phyloP scores from a whole-genome alignment of 1,140 invertebrate genomes.

The Mesaphorura yosii region DNA sequence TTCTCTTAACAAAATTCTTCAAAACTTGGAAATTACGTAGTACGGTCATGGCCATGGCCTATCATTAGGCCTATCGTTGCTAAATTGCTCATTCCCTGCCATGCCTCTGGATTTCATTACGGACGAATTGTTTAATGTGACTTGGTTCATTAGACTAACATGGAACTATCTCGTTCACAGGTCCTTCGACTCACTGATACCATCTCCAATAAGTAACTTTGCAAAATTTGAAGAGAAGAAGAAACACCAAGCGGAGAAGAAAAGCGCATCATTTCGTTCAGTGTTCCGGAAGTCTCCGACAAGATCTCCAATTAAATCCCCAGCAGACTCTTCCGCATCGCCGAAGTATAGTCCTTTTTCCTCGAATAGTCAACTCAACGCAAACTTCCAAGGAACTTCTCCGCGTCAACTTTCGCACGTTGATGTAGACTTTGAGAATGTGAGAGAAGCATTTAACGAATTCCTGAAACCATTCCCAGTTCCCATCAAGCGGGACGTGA shows the following conservation, averaged over 20 bases:
- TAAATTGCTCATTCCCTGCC: too few relatives aligned
- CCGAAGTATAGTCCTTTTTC: neutral
- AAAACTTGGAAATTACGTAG: too few relatives aligned
- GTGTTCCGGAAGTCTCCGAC: constrained; percentile 60
- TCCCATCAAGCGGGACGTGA: constrained; percentile 27
- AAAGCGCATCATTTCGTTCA: constrained; percentile 61
- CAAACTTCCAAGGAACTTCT: neutral
- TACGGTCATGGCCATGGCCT: too few relatives aligned
- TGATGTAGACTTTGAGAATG: constrained; percentile 22
- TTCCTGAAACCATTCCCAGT: constrained; percentile 23
- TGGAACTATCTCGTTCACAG: constrained; percentile 12
- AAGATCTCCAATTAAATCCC: constrained; percentile 41
- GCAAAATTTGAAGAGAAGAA: constrained; percentile 79
- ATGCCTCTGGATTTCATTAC: too few relatives aligned
- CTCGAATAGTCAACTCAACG: neutral
- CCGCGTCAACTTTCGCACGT: neutral
- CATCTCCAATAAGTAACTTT: constrained; percentile 41
- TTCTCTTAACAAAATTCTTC: too few relatives aligned
- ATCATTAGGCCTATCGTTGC: too few relatives aligned
- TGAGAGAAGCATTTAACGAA: constrained; percentile 22
- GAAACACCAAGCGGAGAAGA: constrained; percentile 66
- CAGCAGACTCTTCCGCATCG: constrained; percentile 5
- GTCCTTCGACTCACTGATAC: constrained; percentile 30
- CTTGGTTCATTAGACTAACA: too few relatives aligned
- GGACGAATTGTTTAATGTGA: too few relatives aligned